Conservation (phyloP, 2,888 invertebrate genomes). For the Agrochola circellaris region DNA sequence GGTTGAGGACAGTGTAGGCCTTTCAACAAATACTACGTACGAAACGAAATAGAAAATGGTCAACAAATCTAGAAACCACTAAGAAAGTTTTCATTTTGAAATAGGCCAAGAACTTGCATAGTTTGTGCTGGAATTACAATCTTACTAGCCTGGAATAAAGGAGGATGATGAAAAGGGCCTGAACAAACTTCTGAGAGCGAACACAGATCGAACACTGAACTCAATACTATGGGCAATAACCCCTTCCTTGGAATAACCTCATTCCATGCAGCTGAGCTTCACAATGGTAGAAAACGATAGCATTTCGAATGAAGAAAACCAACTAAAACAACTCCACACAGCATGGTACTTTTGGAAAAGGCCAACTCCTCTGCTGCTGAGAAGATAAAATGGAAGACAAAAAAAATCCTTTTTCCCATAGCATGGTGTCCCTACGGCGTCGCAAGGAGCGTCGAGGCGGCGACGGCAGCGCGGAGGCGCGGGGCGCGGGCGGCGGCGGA, state of each 20-base stretch:
- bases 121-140: too few species aligned
- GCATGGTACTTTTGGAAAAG: not conserved
- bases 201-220: not conserved
- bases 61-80: too few species aligned
- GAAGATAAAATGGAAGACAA: not conserved
- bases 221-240: not conserved
- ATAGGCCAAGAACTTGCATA: not conserved
- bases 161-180: not conserved
- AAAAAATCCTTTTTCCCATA: not conserved
- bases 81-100: not conserved
- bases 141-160: not conserved
- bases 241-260: too few species aligned
- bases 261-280: too few species aligned
- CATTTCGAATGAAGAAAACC: too few species aligned
- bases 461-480: slow-evolving; percentile 59
- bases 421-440: slow-evolving; percentile 59
- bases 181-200: not conserved
- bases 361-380: not conserved
- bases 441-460: slow-evolving; percentile 70
- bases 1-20: too few species aligned
- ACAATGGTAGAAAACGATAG: too few species aligned
- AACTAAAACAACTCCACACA: not conserved
- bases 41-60: too few species aligned
- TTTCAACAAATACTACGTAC: too few species aligned
- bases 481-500: slow-evolving; percentile 46